Conservation (phyloP, 2,888 invertebrate species). For the Hydropsyche betteni region DNA sequence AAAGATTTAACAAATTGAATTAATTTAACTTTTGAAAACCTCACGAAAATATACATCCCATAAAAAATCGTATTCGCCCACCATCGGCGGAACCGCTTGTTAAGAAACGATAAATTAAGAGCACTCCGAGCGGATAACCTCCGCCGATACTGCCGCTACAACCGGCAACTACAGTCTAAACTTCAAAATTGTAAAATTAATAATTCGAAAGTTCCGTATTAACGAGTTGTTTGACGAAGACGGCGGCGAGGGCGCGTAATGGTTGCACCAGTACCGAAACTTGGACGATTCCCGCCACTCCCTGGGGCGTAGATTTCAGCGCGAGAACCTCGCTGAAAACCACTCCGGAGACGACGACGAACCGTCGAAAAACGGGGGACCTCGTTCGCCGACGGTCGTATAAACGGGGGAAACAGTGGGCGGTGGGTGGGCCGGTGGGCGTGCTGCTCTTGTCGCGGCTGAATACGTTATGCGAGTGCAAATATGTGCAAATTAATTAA, state of each 20-base stretch:
- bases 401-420: too few species aligned
- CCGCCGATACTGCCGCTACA: too few species aligned
- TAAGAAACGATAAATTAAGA: constrained; percentile 3
- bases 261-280: constrained; percentile 20
- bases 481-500: too few species aligned
- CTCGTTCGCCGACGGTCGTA: constrained; percentile 10
- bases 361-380: constrained; percentile 12
- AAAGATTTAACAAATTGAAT: too few species aligned
- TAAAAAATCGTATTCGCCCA: too few species aligned
- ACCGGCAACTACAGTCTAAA: constrained; percentile 8
- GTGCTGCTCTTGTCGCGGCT: too few species aligned
- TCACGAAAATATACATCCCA: too few species aligned
- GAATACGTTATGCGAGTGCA: too few species aligned
- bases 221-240: constrained; percentile 30
- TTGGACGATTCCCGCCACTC: background rate
- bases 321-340: constrained; percentile 4
- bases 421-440: too few species aligned
- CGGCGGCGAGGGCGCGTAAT: constrained; percentile 6
- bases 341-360: background rate
- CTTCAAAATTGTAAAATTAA: constrained; percentile 29
- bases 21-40: too few species aligned
- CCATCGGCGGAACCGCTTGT: background rate
- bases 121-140: background rate
- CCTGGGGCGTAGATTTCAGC: constrained; percentile 7
- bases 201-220: constrained; percentile 25